A percentile compares a stretch with the other conserved stretches of the same genome.
Conservation (phyloP, 1,140 invertebrate species). For the Drosophila nikananu region DNA sequence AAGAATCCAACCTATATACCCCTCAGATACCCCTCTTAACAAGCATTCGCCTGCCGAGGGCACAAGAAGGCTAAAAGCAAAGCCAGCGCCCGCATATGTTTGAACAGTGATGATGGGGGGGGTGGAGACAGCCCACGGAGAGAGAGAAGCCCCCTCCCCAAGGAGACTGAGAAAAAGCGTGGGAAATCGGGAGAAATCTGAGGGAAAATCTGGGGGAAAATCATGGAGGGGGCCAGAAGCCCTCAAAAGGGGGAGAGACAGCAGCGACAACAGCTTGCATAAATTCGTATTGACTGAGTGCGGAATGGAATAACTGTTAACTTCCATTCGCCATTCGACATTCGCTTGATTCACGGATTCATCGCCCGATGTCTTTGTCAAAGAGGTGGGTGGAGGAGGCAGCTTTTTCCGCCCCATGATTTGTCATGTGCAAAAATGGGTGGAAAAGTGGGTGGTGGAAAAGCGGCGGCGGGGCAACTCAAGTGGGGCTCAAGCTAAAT, state of each 20-base stretch:
- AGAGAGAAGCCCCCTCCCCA: background rate
- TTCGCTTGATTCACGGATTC: slow-evolving; percentile 60
- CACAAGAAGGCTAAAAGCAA: slow-evolving; percentile 39
- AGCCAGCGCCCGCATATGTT: slow-evolving; percentile 54
- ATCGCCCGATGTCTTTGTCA: slow-evolving; percentile 70
- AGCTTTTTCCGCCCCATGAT: slow-evolving; percentile 42
- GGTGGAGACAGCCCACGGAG: slow-evolving; percentile 1
- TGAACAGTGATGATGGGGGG: background rate
- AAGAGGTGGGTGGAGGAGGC: slow-evolving; percentile 26
- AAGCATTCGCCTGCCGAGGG: background rate
- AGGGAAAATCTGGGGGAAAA: slow-evolving; percentile 2
- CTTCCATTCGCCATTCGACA: slow-evolving; percentile 55
- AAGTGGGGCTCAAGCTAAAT: slow-evolving; percentile 44
- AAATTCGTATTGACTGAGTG: slow-evolving; percentile 80
- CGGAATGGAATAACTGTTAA: slow-evolving; percentile 71
- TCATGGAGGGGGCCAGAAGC: background rate
- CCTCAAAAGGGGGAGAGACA: background rate
- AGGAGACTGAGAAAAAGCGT: background rate
- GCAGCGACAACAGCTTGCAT: slow-evolving; percentile 72
- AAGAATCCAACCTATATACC: background rate
- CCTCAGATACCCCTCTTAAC: background rate
- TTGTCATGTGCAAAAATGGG: slow-evolving; percentile 60
- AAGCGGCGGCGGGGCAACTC: slow-evolving; percentile 4
- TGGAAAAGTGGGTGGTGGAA: too few species aligned
- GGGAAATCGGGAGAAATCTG: slow-evolving; percentile 3